These are phyloP conservation scores for Lindbergichthys nudifrons DNA, from an alignment of 2,797 vertebrate genomes.

Conservation along the genomic window DNA sequence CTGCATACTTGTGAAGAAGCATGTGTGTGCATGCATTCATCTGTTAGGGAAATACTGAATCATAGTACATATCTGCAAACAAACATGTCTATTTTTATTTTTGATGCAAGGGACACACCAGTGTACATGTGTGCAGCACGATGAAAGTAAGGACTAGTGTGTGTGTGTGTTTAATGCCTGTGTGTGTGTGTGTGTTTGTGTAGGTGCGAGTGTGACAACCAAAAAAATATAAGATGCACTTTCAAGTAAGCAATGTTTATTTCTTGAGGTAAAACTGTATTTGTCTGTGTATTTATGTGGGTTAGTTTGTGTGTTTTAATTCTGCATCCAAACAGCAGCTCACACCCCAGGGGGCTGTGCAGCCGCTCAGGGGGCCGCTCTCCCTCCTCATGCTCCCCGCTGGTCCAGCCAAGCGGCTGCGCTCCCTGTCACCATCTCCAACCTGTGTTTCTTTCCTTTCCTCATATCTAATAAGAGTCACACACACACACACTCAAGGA, in stretches of 20 bases:
- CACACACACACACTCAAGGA: slow-evolving; percentile 57
- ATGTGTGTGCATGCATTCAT: not conserved
- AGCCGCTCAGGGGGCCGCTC: slow-evolving; percentile 56
- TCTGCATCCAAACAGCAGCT: slow-evolving; percentile 61
- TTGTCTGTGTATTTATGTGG: too few relatives aligned
- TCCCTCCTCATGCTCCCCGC: slow-evolving; percentile 60
- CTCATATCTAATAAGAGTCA: slow-evolving; percentile 71
- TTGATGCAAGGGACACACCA: not conserved
- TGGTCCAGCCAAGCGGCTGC: slow-evolving; percentile 72
- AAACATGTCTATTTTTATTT: not conserved
- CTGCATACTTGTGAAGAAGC: not conserved
- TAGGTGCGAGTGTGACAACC: slow-evolving; percentile 19
- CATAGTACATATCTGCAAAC: not conserved
- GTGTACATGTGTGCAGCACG: not conserved
- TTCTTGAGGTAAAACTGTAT: slow-evolving; percentile 39
- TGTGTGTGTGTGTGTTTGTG: not conserved
- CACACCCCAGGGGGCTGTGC: slow-evolving; percentile 63
- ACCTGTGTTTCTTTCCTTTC: slow-evolving; percentile 65
- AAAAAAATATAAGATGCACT: slow-evolving; percentile 21
- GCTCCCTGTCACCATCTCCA: slow-evolving; percentile 75
- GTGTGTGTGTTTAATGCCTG: not conserved
- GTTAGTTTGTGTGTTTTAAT: slow-evolving; percentile 38
- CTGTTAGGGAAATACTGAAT: not conserved
- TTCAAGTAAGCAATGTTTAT: slow-evolving; percentile 32
- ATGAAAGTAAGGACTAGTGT: not conserved